These are phyloP conservation scores for Chymomyza costata DNA, from an alignment of 1,140 invertebrate genomes.

Conservation along the genomic window DNA sequence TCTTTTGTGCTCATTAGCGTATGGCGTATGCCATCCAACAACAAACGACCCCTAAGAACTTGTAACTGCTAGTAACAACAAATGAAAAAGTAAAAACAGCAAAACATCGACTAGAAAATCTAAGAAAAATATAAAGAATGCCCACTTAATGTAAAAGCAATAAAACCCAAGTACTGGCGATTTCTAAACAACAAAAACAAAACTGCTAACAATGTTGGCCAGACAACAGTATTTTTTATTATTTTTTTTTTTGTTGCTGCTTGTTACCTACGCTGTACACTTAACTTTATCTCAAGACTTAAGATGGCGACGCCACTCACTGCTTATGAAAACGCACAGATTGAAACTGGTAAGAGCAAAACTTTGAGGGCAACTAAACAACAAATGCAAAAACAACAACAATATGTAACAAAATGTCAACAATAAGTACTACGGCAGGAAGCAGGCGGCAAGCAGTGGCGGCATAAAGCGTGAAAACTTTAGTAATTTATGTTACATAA, in stretches of 20 bases:
- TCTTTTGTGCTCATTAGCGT: conserved; percentile 40
- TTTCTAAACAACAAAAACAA: conserved; percentile 13
- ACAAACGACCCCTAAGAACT: conserved; percentile 8
- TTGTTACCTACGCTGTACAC: conserved; percentile 59
- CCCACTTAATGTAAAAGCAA: conserved; percentile 55
- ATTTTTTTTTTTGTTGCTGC: conserved; percentile 20
- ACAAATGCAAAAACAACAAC: conserved; percentile 47
- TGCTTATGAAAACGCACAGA: conserved; percentile 50
- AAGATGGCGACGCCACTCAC: conserved; percentile 33
- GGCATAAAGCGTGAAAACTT: conserved; percentile 60
- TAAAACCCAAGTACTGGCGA: conserved; percentile 54
- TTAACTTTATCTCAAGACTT: conserved; percentile 42
- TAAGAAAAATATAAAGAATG: conserved; percentile 33
- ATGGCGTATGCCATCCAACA: conserved; percentile 2
- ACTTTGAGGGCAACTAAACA: conserved; percentile 26
- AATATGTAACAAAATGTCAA: conserved; percentile 8
- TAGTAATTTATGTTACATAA: conserved; percentile 74
- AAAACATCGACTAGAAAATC: no score
- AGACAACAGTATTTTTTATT: conserved; percentile 12
- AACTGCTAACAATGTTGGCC: conserved; percentile 5
- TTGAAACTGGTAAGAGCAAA: conserved; percentile 55
- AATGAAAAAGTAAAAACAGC: conserved; percentile 26
- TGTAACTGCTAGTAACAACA: conserved; percentile 18
- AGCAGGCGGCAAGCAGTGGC: conserved; percentile 13
- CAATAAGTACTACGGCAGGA: no score